phyloP scores from a whole-genome alignment of 1,140 invertebrate species.

The Alviniconcha marisindica region DNA sequence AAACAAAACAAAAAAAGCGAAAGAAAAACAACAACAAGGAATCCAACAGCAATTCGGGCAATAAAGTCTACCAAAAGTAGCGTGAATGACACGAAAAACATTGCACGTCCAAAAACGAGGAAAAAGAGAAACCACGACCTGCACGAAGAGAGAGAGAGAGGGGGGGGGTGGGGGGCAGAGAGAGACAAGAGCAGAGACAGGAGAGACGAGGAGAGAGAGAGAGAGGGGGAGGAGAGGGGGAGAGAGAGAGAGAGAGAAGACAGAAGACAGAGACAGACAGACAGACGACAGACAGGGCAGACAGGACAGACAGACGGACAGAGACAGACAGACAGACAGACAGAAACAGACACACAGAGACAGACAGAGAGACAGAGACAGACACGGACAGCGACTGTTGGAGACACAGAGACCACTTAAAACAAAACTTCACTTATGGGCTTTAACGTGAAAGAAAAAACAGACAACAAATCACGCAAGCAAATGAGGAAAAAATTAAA shows the following conservation, averaged over 20 bases:
- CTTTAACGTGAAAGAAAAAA: neutral
- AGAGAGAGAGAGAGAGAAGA: neutral
- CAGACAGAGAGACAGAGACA: conserved; percentile 16
- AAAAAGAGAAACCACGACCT: neutral
- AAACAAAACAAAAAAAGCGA: neutral
- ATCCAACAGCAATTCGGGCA: neutral
- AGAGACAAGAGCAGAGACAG: neutral
- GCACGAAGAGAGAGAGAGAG: neutral
- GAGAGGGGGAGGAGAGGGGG: neutral
- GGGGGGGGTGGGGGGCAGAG: neutral
- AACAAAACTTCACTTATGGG: neutral
- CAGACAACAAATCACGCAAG: neutral
- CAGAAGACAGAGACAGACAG: neutral
- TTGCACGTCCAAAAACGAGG: neutral
- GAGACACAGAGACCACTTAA: neutral
- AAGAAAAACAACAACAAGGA: neutral
- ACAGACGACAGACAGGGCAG: too few species aligned
- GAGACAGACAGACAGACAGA: too few species aligned
- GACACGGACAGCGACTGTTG: neutral
- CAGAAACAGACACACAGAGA: neutral
- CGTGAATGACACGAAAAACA: neutral
- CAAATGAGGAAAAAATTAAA: neutral
- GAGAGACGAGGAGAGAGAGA: neutral
- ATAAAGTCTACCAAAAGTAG: neutral
- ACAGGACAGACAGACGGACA: too few species aligned